Evolutionary conservation across 2,888 invertebrate species (phyloP), one percentile per base, ranked within the genome.

Genomic region (Sphaerophoria rueppellii): DNA sequence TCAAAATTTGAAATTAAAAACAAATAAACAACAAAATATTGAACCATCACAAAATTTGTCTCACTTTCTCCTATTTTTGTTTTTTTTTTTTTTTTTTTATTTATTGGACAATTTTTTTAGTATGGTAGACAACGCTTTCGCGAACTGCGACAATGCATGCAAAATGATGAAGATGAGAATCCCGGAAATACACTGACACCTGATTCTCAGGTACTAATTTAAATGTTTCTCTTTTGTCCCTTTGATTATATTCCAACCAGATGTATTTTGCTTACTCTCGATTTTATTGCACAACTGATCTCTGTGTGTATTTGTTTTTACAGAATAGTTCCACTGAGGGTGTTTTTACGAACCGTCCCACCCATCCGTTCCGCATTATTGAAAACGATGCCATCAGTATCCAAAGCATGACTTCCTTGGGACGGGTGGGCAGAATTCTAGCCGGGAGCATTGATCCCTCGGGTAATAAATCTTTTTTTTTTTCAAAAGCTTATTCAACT

Each of bases 391-490:
- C 97, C 14, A 94, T 96, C 91, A 97, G 97, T 90, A 92, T 97
- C 88, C 97, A 97, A 91, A 97, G 97, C 90, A 95, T 97, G 94
- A 96, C 96, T 88, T 97, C 97, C 63, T 93, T 97, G 77, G 97
- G 97, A 34, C 93, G 97, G 88, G 95, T 96, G 86, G 96, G 97
- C 37, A 93, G 96, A 88, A 95, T 97, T 89, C 93, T 96, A 86
- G 95, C 95, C 75, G 96, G 96, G 37, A 94, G 93, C 50, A 92
- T 94, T 5, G 94, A 94, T 89, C 93, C 94, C 50, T 93, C 94
- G 87, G 92, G 94, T 94, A 89, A 92, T 87, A 50, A n/a, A 43
- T 32, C 46, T 35, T 55, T 40, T 58, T 6, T 48, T 37, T 50
- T 50, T 11, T 2, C 11, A 11, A 16, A 11, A 11, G 60, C 54